Evolutionary conservation across 2,888 invertebrate genomes (phyloP).

Genomic region (Microplitis manilae): DNA sequence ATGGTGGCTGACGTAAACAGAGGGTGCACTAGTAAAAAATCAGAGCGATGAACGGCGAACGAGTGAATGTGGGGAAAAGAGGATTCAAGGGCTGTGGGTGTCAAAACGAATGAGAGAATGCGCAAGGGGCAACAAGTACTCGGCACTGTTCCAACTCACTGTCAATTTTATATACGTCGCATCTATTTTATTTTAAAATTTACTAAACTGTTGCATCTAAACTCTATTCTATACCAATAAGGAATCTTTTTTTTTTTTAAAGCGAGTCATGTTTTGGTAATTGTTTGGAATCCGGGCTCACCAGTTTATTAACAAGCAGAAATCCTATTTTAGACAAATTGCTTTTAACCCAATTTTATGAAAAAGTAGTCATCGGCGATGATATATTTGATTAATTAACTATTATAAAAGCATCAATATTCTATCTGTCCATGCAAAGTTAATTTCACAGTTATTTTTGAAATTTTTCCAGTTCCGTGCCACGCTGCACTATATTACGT

Average conservation of each 20-base stretch:
- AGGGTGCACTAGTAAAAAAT: conserved; percentile 38
- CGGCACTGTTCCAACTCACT: conserved; percentile 53
- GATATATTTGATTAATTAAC: too few relatives aligned
- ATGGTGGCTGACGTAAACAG: conserved; percentile 45
- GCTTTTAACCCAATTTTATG: too few relatives aligned
- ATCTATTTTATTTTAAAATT: conserved; percentile 32
- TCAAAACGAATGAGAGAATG: conserved; percentile 26
- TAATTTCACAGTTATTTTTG: too few relatives aligned
- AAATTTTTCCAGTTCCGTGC: too few relatives aligned
- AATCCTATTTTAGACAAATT: too few relatives aligned
- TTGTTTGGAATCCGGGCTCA: background rate
- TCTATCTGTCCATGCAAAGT: too few relatives aligned
- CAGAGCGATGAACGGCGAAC: conserved; percentile 32
- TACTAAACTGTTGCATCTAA: conserved; percentile 49
- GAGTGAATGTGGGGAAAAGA: conserved; percentile 19
- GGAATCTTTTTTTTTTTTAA: background rate
- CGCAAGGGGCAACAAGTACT: conserved; percentile 55
- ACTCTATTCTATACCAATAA: conserved; percentile 13
- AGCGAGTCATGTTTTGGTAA: background rate
- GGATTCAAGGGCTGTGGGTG: conserved; percentile 22
- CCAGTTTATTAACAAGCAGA: too few relatives aligned
- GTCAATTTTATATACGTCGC: conserved; percentile 41
- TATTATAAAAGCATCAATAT: too few relatives aligned
- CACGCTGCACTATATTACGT: too few relatives aligned
- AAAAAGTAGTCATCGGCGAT: too few relatives aligned